These are phyloP conservation scores for Hapalemur alaotrensis DNA, from an alignment of 2,797 vertebrate species.

Conservation along the genomic window DNA sequence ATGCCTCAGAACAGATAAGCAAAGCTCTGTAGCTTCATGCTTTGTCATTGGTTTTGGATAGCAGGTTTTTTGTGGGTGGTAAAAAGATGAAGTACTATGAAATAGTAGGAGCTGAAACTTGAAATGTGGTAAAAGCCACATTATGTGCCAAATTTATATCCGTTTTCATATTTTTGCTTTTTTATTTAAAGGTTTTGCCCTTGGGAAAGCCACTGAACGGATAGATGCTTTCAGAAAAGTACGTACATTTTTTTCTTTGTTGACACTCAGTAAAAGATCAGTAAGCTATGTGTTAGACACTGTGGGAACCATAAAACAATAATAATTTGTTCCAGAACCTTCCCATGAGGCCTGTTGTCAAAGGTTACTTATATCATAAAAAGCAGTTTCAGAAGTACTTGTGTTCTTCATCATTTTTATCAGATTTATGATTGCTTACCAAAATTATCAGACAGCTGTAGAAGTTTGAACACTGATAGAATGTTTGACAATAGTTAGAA, in stretches of 20 bases:
- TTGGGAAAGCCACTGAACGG: slow-evolving; percentile 93
- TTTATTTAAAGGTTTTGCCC: slow-evolving; percentile 91
- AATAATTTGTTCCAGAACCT: background rate
- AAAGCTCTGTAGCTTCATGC: background rate
- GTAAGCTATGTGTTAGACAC: background rate
- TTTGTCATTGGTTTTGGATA: background rate
- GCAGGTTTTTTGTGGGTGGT: background rate
- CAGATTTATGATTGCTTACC: background rate
- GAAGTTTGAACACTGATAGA: background rate
- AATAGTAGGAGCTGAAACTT: background rate
- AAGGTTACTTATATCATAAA: background rate
- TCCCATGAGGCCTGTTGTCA: background rate
- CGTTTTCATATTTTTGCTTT: slow-evolving; percentile 27
- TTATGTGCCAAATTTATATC: background rate
- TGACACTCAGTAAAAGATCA: background rate
- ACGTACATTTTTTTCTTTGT: slow-evolving; percentile 63
- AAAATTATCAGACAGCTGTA: background rate
- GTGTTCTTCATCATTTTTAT: background rate
- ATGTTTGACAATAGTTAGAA: background rate
- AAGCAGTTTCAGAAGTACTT: background rate
- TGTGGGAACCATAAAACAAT: background rate
- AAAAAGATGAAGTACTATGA: background rate
- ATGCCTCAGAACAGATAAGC: background rate
- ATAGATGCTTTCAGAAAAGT: slow-evolving; percentile 93
- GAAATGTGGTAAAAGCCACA: background rate